phyloP scores from a whole-genome alignment of 1,140 invertebrate genomes.

The Euglossa dilemma region DNA sequence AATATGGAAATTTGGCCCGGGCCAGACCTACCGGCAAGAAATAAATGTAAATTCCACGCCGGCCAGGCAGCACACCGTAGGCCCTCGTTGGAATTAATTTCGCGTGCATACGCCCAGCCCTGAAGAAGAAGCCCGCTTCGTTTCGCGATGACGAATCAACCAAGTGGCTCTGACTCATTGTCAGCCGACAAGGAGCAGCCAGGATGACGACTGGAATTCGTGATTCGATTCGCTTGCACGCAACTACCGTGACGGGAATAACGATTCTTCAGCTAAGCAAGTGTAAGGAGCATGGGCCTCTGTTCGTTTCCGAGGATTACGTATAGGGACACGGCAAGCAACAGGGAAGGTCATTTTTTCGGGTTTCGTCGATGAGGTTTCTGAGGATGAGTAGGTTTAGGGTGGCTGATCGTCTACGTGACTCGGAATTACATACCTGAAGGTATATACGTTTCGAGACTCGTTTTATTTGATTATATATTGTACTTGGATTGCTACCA shows the following conservation, averaged over 20 bases:
- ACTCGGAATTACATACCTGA: too few species aligned
- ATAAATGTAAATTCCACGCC: conserved; percentile 42
- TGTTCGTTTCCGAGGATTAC: background rate
- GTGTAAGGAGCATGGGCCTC: background rate
- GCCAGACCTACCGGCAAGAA: conserved; percentile 12
- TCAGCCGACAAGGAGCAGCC: background rate
- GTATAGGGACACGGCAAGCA: too few species aligned
- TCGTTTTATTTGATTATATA: too few species aligned
- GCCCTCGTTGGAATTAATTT: conserved; percentile 29
- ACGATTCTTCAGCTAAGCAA: background rate
- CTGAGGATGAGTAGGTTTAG: too few species aligned
- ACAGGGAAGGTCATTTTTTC: too few species aligned
- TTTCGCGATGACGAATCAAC: conserved; percentile 34
- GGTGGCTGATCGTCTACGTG: too few species aligned
- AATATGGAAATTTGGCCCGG: conserved; percentile 39
- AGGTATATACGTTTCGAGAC: too few species aligned
- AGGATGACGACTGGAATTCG: conserved; percentile 7
- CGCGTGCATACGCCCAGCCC: conserved; percentile 1
- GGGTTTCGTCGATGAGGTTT: too few species aligned
- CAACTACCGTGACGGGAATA: background rate
- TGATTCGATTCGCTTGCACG: conserved; percentile 11
- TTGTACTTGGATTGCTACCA: too few species aligned
- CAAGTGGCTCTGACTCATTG: conserved; percentile 7
- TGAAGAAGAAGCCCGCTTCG: background rate
- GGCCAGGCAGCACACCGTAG: too few species aligned